These are phyloP conservation scores for Chinchilla lanigera DNA, from an alignment of 2,113 vertebrate species.

Conservation along the genomic window DNA sequence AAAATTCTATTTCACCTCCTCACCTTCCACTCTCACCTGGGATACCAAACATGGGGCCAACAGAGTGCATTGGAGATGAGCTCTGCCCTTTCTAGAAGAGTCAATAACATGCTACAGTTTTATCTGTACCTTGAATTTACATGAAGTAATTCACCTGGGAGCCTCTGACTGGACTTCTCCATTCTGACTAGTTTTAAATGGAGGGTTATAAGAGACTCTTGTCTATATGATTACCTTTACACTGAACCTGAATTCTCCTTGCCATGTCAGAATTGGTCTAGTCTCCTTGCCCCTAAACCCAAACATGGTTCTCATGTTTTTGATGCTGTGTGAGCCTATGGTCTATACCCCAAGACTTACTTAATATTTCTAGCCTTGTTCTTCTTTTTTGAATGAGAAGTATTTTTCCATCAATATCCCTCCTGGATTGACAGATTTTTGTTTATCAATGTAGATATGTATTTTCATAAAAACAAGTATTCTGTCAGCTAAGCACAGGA, in stretches of 20 bases:
- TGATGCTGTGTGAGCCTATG: neutral
- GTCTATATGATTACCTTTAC: neutral
- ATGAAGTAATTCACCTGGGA: neutral
- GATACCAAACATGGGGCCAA: neutral
- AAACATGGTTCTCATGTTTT: neutral
- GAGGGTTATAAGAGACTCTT: neutral
- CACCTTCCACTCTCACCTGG: neutral
- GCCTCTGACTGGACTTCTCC: neutral
- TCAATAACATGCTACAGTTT: neutral
- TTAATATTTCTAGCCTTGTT: neutral
- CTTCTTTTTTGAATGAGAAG: neutral
- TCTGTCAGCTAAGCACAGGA: neutral
- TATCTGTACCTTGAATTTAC: neutral
- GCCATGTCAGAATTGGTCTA: neutral
- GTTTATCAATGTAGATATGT: neutral
- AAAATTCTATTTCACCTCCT: neutral
- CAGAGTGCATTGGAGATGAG: neutral
- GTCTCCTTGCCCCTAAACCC: neutral
- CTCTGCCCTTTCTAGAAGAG: neutral
- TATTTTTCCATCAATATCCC: neutral
- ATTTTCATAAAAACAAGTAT: slow-evolving; percentile 26
- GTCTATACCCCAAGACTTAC: neutral
- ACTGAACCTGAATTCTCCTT: neutral
- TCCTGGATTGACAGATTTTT: neutral
- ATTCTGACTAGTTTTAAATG: slow-evolving; percentile 39